Conservation (phyloP, 1,140 invertebrate genomes). For the Philopotamus ludificatus region DNA sequence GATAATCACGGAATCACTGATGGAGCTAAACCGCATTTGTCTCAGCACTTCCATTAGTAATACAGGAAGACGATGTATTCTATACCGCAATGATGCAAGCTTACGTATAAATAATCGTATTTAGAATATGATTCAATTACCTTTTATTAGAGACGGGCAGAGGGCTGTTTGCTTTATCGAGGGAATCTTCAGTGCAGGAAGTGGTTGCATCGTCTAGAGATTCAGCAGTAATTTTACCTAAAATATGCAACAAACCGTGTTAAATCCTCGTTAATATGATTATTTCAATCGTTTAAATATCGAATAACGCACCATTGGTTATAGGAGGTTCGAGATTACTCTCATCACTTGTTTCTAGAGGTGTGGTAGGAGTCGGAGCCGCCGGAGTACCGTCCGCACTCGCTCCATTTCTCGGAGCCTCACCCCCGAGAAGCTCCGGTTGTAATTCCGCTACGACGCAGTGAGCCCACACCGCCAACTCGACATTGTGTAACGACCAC, state of each 20-base stretch:
- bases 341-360: conserved; percentile 51
- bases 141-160: conserved; percentile 44
- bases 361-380: conserved; percentile 44
- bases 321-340: conserved; percentile 61
- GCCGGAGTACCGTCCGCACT: conserved; percentile 44
- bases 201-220: conserved; percentile 62
- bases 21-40: too few species aligned
- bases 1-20: too few species aligned
- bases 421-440: conserved; percentile 72
- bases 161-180: conserved; percentile 60
- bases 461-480: conserved; percentile 88
- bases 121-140: conserved; percentile 2
- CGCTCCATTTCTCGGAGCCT: conserved; percentile 44
- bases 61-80: too few species aligned
- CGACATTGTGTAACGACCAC: conserved; percentile 86
- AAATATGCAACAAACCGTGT: conserved; percentile 1
- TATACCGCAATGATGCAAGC: too few species aligned
- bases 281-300: not conserved
- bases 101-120: too few species aligned
- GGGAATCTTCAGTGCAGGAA: conserved; percentile 70
- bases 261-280: not conserved
- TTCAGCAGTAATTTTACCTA: conserved; percentile 52
- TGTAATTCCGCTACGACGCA: conserved; percentile 80
- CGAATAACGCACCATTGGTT: conserved; percentile 48
- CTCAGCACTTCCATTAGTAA: too few species aligned